phyloP scores from a whole-genome alignment of 2,113 vertebrate species.

The Gulo gulo region DNA sequence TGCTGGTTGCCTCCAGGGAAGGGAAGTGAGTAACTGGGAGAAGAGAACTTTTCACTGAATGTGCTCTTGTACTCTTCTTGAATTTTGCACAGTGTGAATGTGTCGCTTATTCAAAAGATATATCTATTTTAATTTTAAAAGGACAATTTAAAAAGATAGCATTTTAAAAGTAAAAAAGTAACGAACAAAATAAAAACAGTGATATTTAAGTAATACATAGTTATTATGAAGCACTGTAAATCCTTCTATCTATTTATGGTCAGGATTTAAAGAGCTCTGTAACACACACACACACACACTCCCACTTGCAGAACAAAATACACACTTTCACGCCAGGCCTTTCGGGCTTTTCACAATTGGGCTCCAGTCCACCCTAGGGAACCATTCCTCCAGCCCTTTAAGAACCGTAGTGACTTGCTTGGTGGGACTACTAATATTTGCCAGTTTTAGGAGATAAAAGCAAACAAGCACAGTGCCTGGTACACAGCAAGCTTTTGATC shows the following conservation, averaged over 20 bases:
- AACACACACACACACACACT: neutral
- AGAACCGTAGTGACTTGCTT: neutral
- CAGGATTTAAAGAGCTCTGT: neutral
- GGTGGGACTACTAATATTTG: neutral
- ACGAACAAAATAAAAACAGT: neutral
- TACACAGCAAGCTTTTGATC: neutral
- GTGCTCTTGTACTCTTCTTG: neutral
- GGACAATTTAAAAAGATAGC: neutral
- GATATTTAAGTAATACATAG: neutral
- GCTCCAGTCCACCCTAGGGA: neutral
- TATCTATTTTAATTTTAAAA: neutral
- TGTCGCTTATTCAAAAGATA: neutral
- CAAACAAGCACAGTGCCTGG: accelerated
- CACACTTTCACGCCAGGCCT: neutral
- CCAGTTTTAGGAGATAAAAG: neutral
- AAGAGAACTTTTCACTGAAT: neutral
- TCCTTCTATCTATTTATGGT: neutral
- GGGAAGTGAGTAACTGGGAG: neutral
- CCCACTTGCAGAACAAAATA: neutral
- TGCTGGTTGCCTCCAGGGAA: neutral
- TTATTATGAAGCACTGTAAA: neutral
- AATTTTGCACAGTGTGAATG: neutral
- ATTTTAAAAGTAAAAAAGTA: slow-evolving; percentile 7
- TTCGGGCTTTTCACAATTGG: neutral
- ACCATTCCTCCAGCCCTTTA: neutral